Evolutionary conservation across 2,888 invertebrate genomes (phyloP), one percentile per base, ranked within the genome.

Genomic region (Bombylius major): DNA sequence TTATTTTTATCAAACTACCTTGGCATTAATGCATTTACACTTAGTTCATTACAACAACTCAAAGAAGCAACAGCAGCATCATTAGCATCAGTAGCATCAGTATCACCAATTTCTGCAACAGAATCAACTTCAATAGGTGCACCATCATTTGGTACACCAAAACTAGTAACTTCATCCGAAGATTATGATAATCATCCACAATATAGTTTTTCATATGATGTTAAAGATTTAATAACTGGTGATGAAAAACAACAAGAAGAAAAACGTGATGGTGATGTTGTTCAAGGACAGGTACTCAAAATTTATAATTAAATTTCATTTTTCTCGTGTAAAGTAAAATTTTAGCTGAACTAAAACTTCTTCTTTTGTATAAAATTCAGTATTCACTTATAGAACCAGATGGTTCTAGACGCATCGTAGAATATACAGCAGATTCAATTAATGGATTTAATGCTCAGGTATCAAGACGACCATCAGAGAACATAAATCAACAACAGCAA

Each of bases 401-500:
- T 57, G 64, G 63, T 8, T 61, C 58, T 6, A 51, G 61, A 2
- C 61, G 62, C 33, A 56, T 62, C 50, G 61, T 64, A 1, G 63
- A 63, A 51, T 64, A 63, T 47, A 64, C 62, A 12, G 60, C 63
- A 9, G 63, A 64, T 52, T 53, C 59, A 1, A 56, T 61, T 7
- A 64, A 60, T 33, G 64, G 61, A 31, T 64, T 62, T 47, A 62
- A 61, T 53, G 61, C 63, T 7, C 55, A 62, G 12, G 61, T 62
- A 5, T 64, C 64, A 0, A 62, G 60, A 33, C 51, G 55, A 31
- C 60, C 59, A 34, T 55, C 53, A 39, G 69, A 69, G 51, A 64
- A 67, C 7, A 60, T 66, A 0, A 64, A 67, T 47, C 65, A 65
- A 33, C 65, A 66, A 42, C 68, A 67, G 53, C 62, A 66, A 34